phyloP scores from a whole-genome alignment of 1,140 invertebrate species.

The Drosophila mayri region DNA sequence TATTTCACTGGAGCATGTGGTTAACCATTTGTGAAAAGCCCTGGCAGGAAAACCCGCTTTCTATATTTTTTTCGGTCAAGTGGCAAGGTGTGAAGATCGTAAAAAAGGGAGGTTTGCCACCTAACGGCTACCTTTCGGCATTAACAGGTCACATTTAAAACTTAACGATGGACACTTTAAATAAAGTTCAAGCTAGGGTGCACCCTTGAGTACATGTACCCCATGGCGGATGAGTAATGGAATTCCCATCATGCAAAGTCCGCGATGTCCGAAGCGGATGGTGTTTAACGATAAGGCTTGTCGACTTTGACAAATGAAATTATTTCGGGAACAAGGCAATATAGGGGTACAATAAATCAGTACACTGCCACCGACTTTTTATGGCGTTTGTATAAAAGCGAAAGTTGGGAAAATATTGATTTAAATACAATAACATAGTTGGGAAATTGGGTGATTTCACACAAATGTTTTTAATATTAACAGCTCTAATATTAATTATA shows the following conservation, averaged over 20 bases:
- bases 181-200: conserved; percentile 6
- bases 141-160: conserved; percentile 13
- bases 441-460: not conserved
- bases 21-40: conserved; percentile 35
- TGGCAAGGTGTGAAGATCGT: conserved; percentile 6
- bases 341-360: conserved; percentile 29
- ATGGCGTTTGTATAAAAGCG: not conserved
- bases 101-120: not conserved
- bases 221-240: conserved; percentile 42
- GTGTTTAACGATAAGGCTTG: conserved; percentile 18
- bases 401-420: not conserved
- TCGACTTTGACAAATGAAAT: conserved; percentile 39
- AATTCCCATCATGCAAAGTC: conserved; percentile 33
- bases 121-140: conserved; percentile 6
- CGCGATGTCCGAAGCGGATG: conserved; percentile 10
- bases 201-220: conserved; percentile 9
- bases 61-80: conserved; percentile 15
- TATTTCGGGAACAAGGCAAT: conserved; percentile 7
- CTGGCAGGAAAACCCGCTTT: conserved; percentile 19
- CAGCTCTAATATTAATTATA: too few species aligned
- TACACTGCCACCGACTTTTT: conserved; percentile 7
- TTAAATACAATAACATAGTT: not conserved
- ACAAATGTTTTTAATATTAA: too few species aligned
- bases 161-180: conserved; percentile 17
- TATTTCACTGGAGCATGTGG: conserved; percentile 52